Evolutionary conservation across 1,140 invertebrate species (phyloP), one percentile per base, ranked within the genome.

Genomic region (Drosophila elegans): DNA sequence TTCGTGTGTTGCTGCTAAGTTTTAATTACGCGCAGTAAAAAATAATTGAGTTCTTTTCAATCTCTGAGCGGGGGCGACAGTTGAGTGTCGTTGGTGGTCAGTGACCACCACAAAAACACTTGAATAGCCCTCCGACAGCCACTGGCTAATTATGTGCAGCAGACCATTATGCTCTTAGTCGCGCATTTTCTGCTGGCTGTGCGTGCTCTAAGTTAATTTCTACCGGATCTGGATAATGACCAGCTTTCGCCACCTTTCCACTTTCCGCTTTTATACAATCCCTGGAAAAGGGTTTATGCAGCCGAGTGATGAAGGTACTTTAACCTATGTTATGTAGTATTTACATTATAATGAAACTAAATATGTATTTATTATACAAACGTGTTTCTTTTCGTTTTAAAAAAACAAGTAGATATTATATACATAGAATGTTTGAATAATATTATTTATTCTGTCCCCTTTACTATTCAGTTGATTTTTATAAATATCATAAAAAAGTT

Each of bases 1-100:
- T 62, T 34, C 27, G 3, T 42, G 44, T 13, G 51, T 32, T 45
- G 67, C 71, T 48, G 66, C 62, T 55, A 21, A 69, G 56, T 72
- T 86, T 86, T 86, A 78, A 88, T 86, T 86, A 76, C 45, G 76
- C 36, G 59, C 75, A 78, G 83, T 89, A 83, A 86, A 88, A 80
- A 73, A 88, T 86, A 86, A 86, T 88, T 88, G 83, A 83, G 83
- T 88, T 79, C 83, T 79, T 79, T 86, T 88, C 83, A 86, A 86
- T 85, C 83, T 66, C 76, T 63, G 52, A 75, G 59, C 67, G 34
- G 42, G 41, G 69, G 54, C 78, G 62, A 74, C 61, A 83, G 62
- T 62, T 60, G 62, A 67, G 48, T 10, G 29, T 13, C 63, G 44
- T 44, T 80, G 78, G 63, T 80, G 78, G 63, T 71, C 72, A 66